Base-by-base conservation (phyloP, 1,140 invertebrate species). In the Drosophila dunni region DNA sequence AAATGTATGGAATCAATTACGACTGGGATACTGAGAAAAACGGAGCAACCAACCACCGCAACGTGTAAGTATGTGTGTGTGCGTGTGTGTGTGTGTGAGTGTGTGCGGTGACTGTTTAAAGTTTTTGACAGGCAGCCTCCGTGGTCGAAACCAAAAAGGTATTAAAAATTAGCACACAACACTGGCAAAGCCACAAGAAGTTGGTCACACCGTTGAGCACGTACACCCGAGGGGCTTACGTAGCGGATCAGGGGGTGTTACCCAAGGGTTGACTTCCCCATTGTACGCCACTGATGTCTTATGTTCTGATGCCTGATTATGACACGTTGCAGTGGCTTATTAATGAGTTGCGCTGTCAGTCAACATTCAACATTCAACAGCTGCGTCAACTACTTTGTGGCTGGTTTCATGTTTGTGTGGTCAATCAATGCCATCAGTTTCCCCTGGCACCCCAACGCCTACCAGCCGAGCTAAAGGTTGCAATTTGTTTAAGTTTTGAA, bases 291-390 rank as follows among this genome's bases (percentile, higher is more conserved):
- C 38, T 51, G 13, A 34, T 54, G 50, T 36, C 44, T 56, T 79
- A 75, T 82, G 48, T 24, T 53, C 38, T 51, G 13, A 34, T 54
- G 50, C 40, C 44, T 56, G 79, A 75, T 82, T 82, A 75, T 82
- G 79, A 78, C 80, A 81, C 79, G 60, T 64, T 56, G 61, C 75
- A 70, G 64, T 69, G 57, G 69, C 79, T 82, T 70, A 79, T 70
- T 82, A 81, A 81, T 79, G 79, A 44, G 63, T 63, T 51, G 62
- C 60, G 48, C 60, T 78, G 79, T 81, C 79, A 68, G 46, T 81
- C 79, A 78, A 65, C 6, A 4, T 29, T 29, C 24, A 29, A 29
- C 51, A 54, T 50, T 72, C 66, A 51, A 15, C 38, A 53, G n/a
- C 54, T 11, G 45, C 45, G 60, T 62, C 45, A 50, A 62, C 33